Percentiles rank a stretch among this genome's conserved stretches.
These are phyloP conservation scores for Chrysodeixis includens DNA, from an alignment of 2,888 invertebrate genomes.

Conservation along the genomic window DNA sequence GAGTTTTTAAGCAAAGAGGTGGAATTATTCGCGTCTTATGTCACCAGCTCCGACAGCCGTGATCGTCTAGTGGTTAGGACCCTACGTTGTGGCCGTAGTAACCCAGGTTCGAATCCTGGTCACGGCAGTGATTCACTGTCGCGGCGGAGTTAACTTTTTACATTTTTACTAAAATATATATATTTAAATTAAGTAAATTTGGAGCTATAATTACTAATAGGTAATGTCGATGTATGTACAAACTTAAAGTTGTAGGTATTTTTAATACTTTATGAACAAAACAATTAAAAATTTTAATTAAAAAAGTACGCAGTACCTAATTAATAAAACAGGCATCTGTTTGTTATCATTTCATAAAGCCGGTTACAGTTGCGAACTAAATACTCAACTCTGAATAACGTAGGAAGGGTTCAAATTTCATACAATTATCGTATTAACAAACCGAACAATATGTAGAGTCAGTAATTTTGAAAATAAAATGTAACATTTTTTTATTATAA, in stretches of 20 bases:
- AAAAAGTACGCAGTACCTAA: neutral
- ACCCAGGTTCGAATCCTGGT: slow-evolving; percentile 94
- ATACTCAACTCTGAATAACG: neutral
- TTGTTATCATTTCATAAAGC: neutral
- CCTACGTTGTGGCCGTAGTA: slow-evolving; percentile 94
- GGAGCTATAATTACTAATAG: too few relatives aligned
- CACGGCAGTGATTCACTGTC: slow-evolving; percentile 88
- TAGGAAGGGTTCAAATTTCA: neutral
- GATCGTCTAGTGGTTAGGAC: slow-evolving; percentile 94
- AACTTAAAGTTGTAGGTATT: too few relatives aligned
- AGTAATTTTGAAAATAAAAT: too few relatives aligned
- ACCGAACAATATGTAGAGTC: neutral
- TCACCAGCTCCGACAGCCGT: slow-evolving; percentile 68
- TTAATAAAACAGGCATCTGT: neutral
- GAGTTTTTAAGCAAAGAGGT: neutral
- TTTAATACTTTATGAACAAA: too few relatives aligned
- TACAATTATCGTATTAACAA: neutral
- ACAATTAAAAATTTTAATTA: neutral
- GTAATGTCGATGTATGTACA: too few relatives aligned
- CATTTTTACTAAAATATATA: neutral
- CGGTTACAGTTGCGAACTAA: neutral
- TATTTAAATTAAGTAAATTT: too few relatives aligned
- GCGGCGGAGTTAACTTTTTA: slow-evolving; percentile 55
- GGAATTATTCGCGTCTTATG: neutral
- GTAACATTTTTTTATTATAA: too few relatives aligned